Evolutionary conservation across 1,140 invertebrate genomes (phyloP), one percentile per base, ranked within the genome.

Genomic region (Aphidius gifuensis): DNA sequence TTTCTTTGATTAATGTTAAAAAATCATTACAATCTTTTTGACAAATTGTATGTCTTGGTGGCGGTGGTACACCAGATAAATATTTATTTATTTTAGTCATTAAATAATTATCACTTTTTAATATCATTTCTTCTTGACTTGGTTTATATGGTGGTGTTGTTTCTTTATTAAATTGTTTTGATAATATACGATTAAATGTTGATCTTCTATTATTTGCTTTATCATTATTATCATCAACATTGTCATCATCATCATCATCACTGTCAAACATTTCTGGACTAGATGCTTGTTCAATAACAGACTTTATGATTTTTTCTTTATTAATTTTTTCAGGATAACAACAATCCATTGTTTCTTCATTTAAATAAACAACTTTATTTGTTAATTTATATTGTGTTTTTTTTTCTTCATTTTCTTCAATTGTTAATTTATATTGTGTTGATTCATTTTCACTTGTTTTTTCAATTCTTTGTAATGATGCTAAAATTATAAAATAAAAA

Each of bases 21-120:
- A 89, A 87, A 68, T 89, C 85, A n/a, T 72, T 75, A 9, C 84
- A 85, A 70, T 86, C 84, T 53, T 81, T 82, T 56, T 85, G 83
- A 47, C 84, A 77, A 39, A 83, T 85, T 6, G 87, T 89, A 6
- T 87, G 80, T 53, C 84, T 87, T 8, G 87, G 87, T 42, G 87
- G 88, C 42, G 87, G 88, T 42, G 85, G 76, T 1, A 90, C 80
- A 5, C 87, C 87, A 62, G 80, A 81, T 32, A 81, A 64, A 60
- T 65, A 75, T 66, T 76, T 76, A 38, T 71, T 73, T 5, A 80
- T 72, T 64, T 66, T 76, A 0, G 21, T 64, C 21, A 75, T 46
- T 40, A 74, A 53, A 44, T 64, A 65, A 23, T 58, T 64, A 54
- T 80, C 80, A 0, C 76, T 76, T 56, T 64, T 73, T 5, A 50